A percentile compares a stretch with the other conserved stretches of the same genome.
phyloP scores from a whole-genome alignment of 2,797 vertebrate genomes.

The Gorsachius magnificus region DNA sequence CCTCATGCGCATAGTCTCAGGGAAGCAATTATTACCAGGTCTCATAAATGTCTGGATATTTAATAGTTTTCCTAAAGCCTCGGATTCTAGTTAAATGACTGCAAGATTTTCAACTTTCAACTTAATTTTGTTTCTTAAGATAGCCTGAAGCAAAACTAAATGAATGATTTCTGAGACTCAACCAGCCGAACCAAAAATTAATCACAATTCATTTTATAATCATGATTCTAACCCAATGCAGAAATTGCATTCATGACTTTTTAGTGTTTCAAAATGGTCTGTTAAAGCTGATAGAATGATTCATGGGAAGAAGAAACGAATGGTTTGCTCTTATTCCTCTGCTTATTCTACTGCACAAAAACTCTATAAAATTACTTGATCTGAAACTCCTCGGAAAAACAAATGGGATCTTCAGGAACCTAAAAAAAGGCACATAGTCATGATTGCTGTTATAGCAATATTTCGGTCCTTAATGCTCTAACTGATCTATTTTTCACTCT shows the following conservation, averaged over 20 bases:
- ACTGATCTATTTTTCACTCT: background rate
- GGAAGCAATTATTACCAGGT: background rate
- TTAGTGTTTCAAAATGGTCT: background rate
- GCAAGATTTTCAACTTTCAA: background rate
- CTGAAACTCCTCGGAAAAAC: background rate
- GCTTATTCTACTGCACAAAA: background rate
- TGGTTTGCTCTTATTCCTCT: background rate
- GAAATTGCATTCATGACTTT: background rate
- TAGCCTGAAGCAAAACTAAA: background rate
- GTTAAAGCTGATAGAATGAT: background rate
- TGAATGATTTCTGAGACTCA: background rate
- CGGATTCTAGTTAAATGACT: background rate
- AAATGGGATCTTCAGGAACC: background rate
- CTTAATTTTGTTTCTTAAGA: background rate
- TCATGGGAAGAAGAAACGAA: background rate
- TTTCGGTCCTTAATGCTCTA: background rate
- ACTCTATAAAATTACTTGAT: background rate
- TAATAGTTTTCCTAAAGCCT: background rate
- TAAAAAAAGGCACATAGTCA: background rate
- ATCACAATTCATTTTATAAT: background rate
- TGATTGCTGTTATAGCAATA: background rate
- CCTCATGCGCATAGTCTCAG: background rate
- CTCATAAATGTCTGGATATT: background rate
- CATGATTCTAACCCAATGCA: background rate
- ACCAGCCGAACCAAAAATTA: background rate